These are phyloP conservation scores for human (Homo sapiens) DNA, from an alignment of 2,113 vertebrate species.

Conservation along the genomic window DNA sequence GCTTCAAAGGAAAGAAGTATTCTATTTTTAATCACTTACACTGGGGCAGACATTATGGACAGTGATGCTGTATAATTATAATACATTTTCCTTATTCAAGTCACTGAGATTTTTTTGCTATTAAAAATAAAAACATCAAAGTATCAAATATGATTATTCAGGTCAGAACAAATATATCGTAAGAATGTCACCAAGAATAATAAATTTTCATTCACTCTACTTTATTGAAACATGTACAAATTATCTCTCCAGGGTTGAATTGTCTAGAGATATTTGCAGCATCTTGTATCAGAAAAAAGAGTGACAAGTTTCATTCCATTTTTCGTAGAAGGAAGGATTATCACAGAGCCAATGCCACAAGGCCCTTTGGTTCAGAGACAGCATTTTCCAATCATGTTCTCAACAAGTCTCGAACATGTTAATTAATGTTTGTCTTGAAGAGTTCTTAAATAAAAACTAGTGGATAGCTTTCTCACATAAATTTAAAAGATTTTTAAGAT, in stretches of 20 bases:
- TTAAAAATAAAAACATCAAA: slow-evolving; percentile 16
- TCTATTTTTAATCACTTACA: background rate
- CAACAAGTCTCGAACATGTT: background rate
- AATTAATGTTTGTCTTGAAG: background rate
- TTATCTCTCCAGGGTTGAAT: background rate
- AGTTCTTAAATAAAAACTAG: background rate
- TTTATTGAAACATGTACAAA: background rate
- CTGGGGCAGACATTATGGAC: background rate
- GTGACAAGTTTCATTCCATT: background rate
- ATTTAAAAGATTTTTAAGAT: background rate
- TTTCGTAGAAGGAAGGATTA: background rate
- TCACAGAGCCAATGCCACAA: background rate
- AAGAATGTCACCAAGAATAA: background rate
- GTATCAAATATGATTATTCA: background rate
- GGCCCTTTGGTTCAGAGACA: background rate
- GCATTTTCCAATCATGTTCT: background rate
- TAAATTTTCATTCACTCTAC: background rate
- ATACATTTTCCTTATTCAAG: background rate
- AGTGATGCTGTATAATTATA: background rate
- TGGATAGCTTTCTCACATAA: background rate
- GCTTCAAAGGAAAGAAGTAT: background rate
- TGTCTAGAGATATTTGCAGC: background rate
- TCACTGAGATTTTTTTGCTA: background rate
- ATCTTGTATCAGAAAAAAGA: background rate
- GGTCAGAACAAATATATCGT: background rate